phyloP scores from a whole-genome alignment of 2,888 invertebrate genomes.

The Andrena dorsata region DNA sequence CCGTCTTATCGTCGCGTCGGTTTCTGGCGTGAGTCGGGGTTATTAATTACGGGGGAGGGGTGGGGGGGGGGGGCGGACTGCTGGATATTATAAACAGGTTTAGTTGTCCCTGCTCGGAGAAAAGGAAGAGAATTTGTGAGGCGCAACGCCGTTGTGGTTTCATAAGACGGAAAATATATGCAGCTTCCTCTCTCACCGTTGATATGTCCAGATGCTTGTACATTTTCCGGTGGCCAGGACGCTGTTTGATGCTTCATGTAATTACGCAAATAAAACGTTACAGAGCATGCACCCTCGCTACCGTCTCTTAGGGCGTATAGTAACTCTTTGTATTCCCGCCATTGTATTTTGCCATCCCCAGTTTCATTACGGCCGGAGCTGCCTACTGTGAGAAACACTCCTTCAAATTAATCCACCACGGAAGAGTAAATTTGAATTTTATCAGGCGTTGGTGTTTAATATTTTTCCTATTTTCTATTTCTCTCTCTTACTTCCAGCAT shows the following conservation, averaged over 20 bases:
- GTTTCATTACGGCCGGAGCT: too few species aligned
- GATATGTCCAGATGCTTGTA: slow-evolving; percentile 9
- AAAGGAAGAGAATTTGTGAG: neutral
- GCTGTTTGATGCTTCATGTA: slow-evolving; percentile 19
- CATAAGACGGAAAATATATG: slow-evolving; percentile 20
- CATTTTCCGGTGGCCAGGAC: slow-evolving; percentile 7
- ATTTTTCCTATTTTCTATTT: too few species aligned
- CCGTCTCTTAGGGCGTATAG: neutral
- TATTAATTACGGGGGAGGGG: slow-evolving; percentile 41
- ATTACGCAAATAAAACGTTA: neutral
- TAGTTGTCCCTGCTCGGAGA: slow-evolving; percentile 2
- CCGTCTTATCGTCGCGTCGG: slow-evolving; percentile 32
- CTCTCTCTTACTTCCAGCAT: too few species aligned
- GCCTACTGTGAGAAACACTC: too few species aligned
- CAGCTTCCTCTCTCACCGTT: slow-evolving; percentile 17
- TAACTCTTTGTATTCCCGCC: neutral
- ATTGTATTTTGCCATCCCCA: neutral
- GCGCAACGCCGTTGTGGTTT: neutral
- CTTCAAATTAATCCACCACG: too few species aligned
- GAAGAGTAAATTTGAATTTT: too few species aligned
- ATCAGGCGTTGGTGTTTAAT: too few species aligned
- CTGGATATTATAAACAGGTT: slow-evolving; percentile 40
- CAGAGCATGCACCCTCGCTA: neutral
- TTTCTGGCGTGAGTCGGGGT: slow-evolving; percentile 24
- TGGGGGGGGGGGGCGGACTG: neutral